These are phyloP conservation scores for Eugnorisma glareosa DNA, from an alignment of 2,888 invertebrate genomes.

Conservation along the genomic window DNA sequence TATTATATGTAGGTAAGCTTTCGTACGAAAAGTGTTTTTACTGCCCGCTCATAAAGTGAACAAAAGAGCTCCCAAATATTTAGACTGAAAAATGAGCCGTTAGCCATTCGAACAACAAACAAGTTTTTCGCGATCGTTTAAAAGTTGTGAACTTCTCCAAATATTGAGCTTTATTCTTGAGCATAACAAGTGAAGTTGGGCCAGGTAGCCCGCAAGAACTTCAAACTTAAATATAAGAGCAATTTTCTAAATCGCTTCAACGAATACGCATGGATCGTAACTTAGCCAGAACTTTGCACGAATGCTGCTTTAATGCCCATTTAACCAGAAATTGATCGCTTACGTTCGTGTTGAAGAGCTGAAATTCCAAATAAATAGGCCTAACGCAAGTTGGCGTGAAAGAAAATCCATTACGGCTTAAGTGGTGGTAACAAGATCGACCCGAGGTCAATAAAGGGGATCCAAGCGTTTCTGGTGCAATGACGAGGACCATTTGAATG, in stretches of 20 bases:
- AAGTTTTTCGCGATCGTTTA: constrained; percentile 60
- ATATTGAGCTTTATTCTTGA: constrained; percentile 74
- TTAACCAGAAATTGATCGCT: constrained; percentile 78
- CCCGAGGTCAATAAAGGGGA: constrained; percentile 54
- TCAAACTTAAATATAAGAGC: constrained; percentile 74
- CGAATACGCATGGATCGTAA: constrained; percentile 79
- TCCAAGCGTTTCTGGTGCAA: constrained; percentile 55
- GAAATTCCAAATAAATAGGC: constrained; percentile 53
- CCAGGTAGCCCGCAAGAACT: constrained; percentile 75
- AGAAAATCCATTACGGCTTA: constrained; percentile 58
- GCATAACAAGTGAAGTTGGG: constrained; percentile 73
- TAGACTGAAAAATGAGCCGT: constrained; percentile 53
- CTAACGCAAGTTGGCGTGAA: constrained; percentile 51
- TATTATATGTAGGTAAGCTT: neutral
- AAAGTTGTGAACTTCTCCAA: constrained; percentile 68
- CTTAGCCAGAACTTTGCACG: constrained; percentile 76
- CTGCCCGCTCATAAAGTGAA: constrained; percentile 39
- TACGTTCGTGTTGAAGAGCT: constrained; percentile 52
- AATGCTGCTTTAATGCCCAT: constrained; percentile 80
- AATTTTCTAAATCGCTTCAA: constrained; percentile 82
- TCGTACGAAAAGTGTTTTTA: constrained; percentile 23
- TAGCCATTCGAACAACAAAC: constrained; percentile 63
- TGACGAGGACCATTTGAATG: constrained; percentile 59
- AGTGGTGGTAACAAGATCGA: constrained; percentile 50
- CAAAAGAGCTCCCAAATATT: constrained; percentile 42